Base-by-base conservation (phyloP, 2,888 invertebrate genomes). In the Pammene fasciana region DNA sequence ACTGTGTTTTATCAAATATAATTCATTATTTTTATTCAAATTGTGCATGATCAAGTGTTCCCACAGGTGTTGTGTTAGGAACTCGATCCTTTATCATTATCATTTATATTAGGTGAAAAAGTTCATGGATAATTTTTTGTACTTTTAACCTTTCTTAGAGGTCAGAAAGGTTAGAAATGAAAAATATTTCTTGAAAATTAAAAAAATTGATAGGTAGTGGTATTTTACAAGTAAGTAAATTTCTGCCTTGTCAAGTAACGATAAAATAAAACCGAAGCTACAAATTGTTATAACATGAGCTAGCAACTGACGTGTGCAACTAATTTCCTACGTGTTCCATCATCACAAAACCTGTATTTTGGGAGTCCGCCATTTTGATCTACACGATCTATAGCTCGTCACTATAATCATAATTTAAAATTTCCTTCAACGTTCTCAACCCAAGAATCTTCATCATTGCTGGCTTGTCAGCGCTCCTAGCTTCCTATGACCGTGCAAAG, bases 361-460 rank as follows among this genome's bases (percentile, higher is more conserved):
- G 82, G 87, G 81, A 82, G 84, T 80, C 86, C 86, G 87, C 88
- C 89, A 89, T 90, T 88, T 89, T 88, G 85, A 84, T 87, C 85
- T 87, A 87, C 86, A 86, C 85, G 81, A 84, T 85, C 84, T 85
- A 86, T 85, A 85, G 82, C 80, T 85, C 84, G 83, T 86, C 84
- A 85, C 81, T 80, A 79, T 82, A 85, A 83, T 80, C 77, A 82
- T 76, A 78, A 74, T 75, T 76, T 67, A 76, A 73, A 73, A 73
- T 68, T 74, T 57, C 43, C 54, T 48, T 18, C 9, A 64, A 38
- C 60, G 46, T 34, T n/a, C 13, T 7, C 48, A 70, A 71, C 10
- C 7, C 13, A 11, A 9, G 0, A 45, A 16, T 5, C 0, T 0
- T 1, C 66, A 77, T 71, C 82, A 85, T 80, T 79, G 76, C 78